These are phyloP conservation scores for Crocallis elinguaria DNA, from an alignment of 2,888 invertebrate species.

Conservation along the genomic window DNA sequence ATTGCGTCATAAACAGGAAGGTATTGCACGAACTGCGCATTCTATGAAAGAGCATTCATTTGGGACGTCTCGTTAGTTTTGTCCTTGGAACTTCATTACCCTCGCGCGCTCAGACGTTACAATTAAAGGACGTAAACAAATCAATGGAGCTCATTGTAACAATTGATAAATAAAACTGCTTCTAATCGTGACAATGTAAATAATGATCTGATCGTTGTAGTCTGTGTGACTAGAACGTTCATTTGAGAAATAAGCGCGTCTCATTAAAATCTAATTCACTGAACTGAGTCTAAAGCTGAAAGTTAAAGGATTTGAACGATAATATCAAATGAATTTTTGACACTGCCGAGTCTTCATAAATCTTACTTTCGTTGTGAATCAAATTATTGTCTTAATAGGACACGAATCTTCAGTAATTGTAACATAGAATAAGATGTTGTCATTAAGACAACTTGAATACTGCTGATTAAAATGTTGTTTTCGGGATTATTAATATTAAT, in stretches of 20 bases:
- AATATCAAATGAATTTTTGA: neutral
- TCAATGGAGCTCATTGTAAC: conserved; percentile 22
- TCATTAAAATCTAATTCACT: neutral
- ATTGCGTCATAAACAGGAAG: neutral
- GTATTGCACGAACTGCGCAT: neutral
- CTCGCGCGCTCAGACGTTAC: neutral
- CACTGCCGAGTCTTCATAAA: neutral
- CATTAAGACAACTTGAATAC: too few relatives aligned
- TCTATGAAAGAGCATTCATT: neutral
- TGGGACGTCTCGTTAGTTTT: neutral
- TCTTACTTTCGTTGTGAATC: neutral
- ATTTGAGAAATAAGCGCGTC: neutral
- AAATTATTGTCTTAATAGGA: too few relatives aligned
- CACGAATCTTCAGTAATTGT: too few relatives aligned
- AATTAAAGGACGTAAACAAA: conserved; percentile 21
- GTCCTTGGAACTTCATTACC: conserved; percentile 1
- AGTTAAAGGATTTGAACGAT: conserved; percentile 15
- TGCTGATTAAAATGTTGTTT: too few relatives aligned
- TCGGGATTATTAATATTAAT: too few relatives aligned
- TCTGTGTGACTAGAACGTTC: neutral
- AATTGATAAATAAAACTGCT: conserved; percentile 4
- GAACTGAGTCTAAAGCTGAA: neutral
- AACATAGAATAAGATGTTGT: too few relatives aligned
- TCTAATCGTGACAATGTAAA: conserved; percentile 4
- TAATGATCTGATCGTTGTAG: neutral